Evolutionary conservation across 2,797 vertebrate species (phyloP), one percentile per base, ranked within the genome.

Genomic region (Pangasius krempfi): DNA sequence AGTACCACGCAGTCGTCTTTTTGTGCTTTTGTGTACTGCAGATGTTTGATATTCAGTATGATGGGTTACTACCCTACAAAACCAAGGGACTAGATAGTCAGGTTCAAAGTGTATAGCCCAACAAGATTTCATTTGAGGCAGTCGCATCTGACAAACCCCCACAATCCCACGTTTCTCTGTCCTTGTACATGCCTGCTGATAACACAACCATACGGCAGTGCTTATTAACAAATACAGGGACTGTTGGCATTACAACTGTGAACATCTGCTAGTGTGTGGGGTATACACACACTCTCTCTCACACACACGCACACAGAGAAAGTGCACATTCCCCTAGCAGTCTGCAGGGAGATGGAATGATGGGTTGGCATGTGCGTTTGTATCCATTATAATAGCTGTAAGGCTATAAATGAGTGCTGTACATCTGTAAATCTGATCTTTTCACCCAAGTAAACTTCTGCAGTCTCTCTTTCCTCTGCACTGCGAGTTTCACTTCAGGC

Each of bases 191-290:
- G 91, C 93, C 94, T 93, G 90, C 91, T 94, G 94, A 95, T 94
- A 94, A 93, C 86, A 80, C 94, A 92, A 93, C 95, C 96, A 96
- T 95, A 95, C 95, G 95, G 94, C 94, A 93, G 92, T 86, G 91
- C 91, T 90, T 90, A 90, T 88, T 90, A 90, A 90, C 89, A 88
- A 87, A 90, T 78, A 82, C 86, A 75, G 86, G 60, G 33, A 81
- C 73, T 85, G 89, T 81, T 90, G 86, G 89, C 89, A 90, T 85
- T 88, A 85, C 86, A 90, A 44, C 82, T 56, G 82, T 78, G 70
- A 88, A 88, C 87, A 88, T 79, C 87, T 88, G 87, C 75, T 88
- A 58, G 66, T 73, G 40, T 64, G 30, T 60, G 22, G 44, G 50
- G 60, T 81, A 1, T 13, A 52, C 1, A 40, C 20, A 73, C 47